Base-by-base conservation (phyloP, 1,140 invertebrate genomes). In the Trichonephila clavata region DNA sequence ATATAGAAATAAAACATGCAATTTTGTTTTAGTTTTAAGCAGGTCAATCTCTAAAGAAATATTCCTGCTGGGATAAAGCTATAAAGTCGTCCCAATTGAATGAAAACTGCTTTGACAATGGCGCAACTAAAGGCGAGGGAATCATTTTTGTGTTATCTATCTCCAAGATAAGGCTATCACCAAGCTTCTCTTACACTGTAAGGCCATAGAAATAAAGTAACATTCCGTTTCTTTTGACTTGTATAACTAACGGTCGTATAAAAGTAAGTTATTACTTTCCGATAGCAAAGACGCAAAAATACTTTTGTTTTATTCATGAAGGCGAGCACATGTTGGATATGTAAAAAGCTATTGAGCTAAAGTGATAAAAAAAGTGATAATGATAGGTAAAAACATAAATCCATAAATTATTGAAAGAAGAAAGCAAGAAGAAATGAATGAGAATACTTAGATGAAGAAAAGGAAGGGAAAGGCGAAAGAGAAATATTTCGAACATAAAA, bases 301-400 rank as follows among this genome's bases (percentile, higher is more conserved):
- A 14, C 60, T 87, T 7, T 63, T 65, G 86, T 87, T 87, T 63
- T 87, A 65, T 65, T 87, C 86, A 87, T 87, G 83, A 87, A 87
- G 86, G 21, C 63, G 7, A 87, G 84, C 59, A 61, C 59, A 61
- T 86, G 84, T 60, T 61, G 27, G 43, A 10, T 20, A 63, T 86
- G 84, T 63, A 86, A 39, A 86, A 86, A 86, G 27, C 57, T 24
- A 87, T 63, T 39, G 59, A 39, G 50, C 24, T 63, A 24, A 87
- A 87, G 86, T 65, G 86, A 65, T 87, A 87, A 87, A 60, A 86
- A 87, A 59, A 71, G 27, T 43, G 20, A 50, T 83, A 83, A 87
- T 65, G 86, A 87, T 65, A 87, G 86, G 32, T 87, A 87, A 87
- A 87, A 87, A 87, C 86, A 87, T 65, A 87, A 39, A 87, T 87